Conservation (phyloP, 2,113 vertebrate species). For the Columba livia region DNA sequence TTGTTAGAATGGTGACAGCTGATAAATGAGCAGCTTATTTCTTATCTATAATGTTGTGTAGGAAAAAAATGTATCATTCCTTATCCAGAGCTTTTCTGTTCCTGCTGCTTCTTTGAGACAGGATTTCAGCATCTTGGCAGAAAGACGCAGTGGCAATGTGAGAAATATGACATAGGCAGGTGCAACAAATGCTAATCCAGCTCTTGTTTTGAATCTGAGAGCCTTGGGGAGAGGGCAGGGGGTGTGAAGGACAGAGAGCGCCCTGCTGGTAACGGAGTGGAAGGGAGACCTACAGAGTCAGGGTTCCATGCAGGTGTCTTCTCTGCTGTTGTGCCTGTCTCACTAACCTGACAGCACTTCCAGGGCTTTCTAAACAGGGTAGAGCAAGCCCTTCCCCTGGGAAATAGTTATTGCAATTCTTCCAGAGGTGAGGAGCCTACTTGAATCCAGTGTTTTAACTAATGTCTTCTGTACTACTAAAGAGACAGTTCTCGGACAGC, state of each 20-base stretch:
- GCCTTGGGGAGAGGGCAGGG: neutral
- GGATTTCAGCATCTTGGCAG: neutral
- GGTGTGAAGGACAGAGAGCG: neutral
- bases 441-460: neutral
- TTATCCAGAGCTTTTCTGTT: neutral
- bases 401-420: neutral
- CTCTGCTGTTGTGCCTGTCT: neutral
- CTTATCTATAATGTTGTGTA: neutral
- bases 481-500: neutral
- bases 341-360: neutral
- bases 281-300: neutral
- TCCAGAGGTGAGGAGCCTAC: neutral
- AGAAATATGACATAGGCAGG: neutral
- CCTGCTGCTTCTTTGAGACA: neutral
- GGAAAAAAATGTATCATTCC: neutral
- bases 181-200: neutral
- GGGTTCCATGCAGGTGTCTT: neutral
- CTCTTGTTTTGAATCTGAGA: neutral
- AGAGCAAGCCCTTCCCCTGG: neutral
- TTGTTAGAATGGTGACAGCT: neutral
- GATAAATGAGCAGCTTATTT: slow-evolving; percentile 2
- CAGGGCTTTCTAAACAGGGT: neutral
- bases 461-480: neutral
- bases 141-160: neutral
- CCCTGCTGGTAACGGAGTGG: neutral